Conservation (phyloP, 2,113 vertebrate species). For the Mormoops blainvillei region DNA sequence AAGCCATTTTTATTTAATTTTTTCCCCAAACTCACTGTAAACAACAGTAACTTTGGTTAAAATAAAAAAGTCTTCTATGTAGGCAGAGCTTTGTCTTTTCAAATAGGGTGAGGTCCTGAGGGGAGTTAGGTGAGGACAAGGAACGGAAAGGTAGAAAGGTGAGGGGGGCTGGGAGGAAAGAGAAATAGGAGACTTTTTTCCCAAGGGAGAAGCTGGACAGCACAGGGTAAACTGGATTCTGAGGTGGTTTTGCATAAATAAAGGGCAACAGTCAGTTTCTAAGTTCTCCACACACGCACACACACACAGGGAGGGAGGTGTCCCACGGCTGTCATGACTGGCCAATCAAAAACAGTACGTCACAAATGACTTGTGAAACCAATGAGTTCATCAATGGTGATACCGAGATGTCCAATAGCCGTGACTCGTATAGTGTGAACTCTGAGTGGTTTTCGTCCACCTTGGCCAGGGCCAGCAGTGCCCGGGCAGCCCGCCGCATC, state of each 20-base stretch:
- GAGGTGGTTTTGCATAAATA: constrained; percentile 99
- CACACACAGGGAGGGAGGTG: constrained; percentile 86
- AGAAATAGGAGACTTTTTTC: constrained; percentile 76
- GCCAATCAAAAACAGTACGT: constrained; percentile 99
- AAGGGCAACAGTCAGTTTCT: constrained; percentile 96
- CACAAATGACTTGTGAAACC: constrained; percentile 99
- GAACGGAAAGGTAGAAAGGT: constrained; percentile 73
- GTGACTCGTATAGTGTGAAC: constrained; percentile 99
- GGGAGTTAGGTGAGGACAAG: constrained; percentile 79
- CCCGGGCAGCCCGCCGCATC: constrained; percentile 98
- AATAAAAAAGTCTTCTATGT: constrained; percentile 93
- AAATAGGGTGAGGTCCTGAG: constrained; percentile 79
- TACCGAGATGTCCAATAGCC: constrained; percentile 99
- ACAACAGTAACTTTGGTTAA: constrained; percentile 99
- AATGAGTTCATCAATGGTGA: constrained; percentile 99
- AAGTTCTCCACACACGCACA: constrained; percentile 93
- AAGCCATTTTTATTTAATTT: constrained; percentile 79
- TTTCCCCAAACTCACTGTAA: constrained; percentile 99
- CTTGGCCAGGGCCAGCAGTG: constrained; percentile 96
- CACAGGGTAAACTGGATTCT: constrained; percentile 92
- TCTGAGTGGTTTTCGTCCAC: constrained; percentile 99
- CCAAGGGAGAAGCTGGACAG: constrained; percentile 89
- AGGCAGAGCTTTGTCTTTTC: constrained; percentile 92
- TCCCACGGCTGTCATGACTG: constrained; percentile 99
- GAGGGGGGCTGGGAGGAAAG: constrained; percentile 58